Conservation (phyloP, 2,888 invertebrate species). For the Ophion costatus region DNA sequence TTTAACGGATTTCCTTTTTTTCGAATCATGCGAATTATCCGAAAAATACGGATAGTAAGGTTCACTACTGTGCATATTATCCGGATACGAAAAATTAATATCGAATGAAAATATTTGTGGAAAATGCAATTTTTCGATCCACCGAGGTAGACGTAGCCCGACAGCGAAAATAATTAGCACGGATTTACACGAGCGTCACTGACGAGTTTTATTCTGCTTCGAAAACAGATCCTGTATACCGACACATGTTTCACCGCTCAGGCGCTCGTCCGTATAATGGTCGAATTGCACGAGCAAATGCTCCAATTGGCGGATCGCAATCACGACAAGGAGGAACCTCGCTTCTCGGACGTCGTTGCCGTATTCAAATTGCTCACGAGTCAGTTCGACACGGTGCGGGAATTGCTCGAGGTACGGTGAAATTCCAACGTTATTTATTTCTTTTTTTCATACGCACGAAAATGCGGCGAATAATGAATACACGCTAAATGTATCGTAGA, state of each 20-base stretch:
- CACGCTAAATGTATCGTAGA: constrained; percentile 77
- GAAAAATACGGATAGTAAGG: too few relatives aligned
- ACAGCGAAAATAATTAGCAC: not conserved
- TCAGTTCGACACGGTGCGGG: constrained; percentile 84
- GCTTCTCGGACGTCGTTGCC: constrained; percentile 89
- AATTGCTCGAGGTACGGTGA: constrained; percentile 81
- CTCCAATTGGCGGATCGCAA: constrained; percentile 84
- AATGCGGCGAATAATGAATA: not conserved
- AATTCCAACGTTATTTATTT: not conserved
- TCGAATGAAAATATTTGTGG: too few relatives aligned
- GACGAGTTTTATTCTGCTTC: constrained; percentile 10
- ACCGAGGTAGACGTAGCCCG: too few relatives aligned
- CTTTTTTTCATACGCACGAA: not conserved
- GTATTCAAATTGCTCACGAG: constrained; percentile 89
- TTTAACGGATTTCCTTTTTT: too few relatives aligned
- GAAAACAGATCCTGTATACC: constrained; percentile 85
- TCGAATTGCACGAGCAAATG: constrained; percentile 88
- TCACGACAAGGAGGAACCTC: constrained; percentile 85
- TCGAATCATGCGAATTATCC: too few relatives aligned
- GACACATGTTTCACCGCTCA: constrained; percentile 95
- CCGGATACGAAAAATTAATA: too few relatives aligned
- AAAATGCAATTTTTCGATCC: too few relatives aligned
- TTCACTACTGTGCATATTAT: too few relatives aligned
- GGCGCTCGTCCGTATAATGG: constrained; percentile 93
- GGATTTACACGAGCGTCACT: not conserved